phyloP scores from a whole-genome alignment of 2,797 vertebrate genomes.

The Sebastes iracundus region DNA sequence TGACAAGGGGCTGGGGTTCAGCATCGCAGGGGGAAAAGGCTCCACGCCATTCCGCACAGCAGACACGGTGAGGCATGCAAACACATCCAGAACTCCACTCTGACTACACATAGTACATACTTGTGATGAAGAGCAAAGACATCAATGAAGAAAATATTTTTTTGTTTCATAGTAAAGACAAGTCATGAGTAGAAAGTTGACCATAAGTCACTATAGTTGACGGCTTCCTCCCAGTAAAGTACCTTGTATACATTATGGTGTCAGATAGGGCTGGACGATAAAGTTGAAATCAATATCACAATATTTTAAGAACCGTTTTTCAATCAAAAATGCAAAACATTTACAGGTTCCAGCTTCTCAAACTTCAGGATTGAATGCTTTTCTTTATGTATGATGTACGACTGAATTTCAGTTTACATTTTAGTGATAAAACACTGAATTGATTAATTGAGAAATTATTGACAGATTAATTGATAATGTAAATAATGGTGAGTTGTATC shows the following conservation, averaged over 20 bases:
- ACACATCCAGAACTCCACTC: background rate
- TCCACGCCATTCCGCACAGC: conserved; percentile 92
- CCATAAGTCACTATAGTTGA: background rate
- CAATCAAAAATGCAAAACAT: background rate
- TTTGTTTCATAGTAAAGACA: no score
- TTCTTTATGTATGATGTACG: background rate
- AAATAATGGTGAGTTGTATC: background rate
- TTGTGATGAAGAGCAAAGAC: background rate
- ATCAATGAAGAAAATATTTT: background rate
- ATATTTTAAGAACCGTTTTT: background rate
- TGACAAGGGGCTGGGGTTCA: conserved; percentile 96
- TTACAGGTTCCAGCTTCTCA: fast-evolving
- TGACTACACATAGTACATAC: background rate
- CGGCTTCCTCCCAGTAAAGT: background rate
- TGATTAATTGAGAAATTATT: background rate
- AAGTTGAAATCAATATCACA: background rate
- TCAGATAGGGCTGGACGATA: background rate
- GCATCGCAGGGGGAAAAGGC: conserved; percentile 96
- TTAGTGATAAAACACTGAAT: background rate
- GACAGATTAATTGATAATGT: background rate
- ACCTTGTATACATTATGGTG: background rate
- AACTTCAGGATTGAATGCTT: background rate
- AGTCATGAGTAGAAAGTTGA: no score
- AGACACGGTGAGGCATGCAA: conserved; percentile 84
- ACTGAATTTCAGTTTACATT: background rate